Evolutionary conservation across 2,113 vertebrate species (phyloP), one percentile per base, ranked within the genome.

Genomic region (Larimichthys crocea): DNA sequence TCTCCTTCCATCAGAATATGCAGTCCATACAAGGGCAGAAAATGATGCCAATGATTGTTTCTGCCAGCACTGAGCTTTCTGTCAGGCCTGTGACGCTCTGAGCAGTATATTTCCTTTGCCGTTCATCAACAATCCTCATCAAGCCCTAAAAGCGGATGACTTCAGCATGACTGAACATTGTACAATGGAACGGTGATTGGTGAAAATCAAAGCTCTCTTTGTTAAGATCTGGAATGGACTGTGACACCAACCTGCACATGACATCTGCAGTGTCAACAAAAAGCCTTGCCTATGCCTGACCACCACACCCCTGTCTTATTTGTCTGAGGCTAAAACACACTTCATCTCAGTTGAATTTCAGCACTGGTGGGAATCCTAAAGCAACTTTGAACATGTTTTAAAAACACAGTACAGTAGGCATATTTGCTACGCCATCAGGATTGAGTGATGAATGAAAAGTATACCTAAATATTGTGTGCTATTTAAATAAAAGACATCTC

Each of bases 1-100:
- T 93, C 88, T 88, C 31, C 76, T 78, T 29, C 61, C 74, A 90
- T 93, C 87, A 74, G 76, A 79, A 76, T 80, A 76, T 53, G 62
- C 70, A 40, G 50, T 69, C 63, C 84, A 74, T 59, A 87, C 76
- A 81, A 86, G 79, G 69, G 61, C 74, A 86, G 48, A 59, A 76
- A 84, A 87, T 83, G 14, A 76, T 75, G 80, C 57, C 74, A 80
- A 3, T 57, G 64, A 87, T 71, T 81, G 86, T 82, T 84, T 79
- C 77, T 62, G 80, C 63, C 79, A 88, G 64, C 84, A 86, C 26
- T 67, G 74, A 72, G 70, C 60, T 83, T 76, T 86, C 62, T 75
- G 69, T 83, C 65, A 72, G 70, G 64, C 52, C 57, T 59, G 17
- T 17, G 53, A 71, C 4, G n/a, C 31, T 88, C 69, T 48, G 12